Evolutionary conservation across 2,888 invertebrate species (phyloP).

Genomic region (Scrobipalpa costella): DNA sequence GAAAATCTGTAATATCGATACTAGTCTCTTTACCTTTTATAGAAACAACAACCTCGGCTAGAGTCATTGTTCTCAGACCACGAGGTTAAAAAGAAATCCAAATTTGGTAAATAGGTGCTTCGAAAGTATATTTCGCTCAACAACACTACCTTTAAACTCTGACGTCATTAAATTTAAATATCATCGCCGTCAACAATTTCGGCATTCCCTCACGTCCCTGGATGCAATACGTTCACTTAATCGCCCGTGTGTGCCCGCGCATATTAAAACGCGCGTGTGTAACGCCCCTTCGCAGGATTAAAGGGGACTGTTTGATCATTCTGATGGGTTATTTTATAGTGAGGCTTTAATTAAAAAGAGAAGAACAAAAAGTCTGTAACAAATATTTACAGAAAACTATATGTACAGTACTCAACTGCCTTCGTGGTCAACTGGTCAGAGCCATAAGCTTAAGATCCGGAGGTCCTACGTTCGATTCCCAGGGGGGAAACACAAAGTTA

Average conservation of each 20-base stretch:
- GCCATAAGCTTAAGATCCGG: too few species aligned
- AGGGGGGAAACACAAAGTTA: too few species aligned
- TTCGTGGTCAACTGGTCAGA: too few species aligned
- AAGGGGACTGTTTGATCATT: slow-evolving; percentile 15
- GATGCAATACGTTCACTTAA: slow-evolving; percentile 46
- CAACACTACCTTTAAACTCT: neutral
- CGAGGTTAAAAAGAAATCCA: too few species aligned
- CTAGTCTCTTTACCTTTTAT: too few species aligned
- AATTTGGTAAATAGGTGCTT: neutral
- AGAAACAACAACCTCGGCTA: too few species aligned
- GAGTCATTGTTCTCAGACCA: too few species aligned
- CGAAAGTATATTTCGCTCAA: neutral
- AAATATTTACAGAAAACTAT: too few species aligned
- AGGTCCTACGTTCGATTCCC: too few species aligned
- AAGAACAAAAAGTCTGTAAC: too few species aligned
- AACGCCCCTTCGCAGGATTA: slow-evolving; percentile 10
- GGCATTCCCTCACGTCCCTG: slow-evolving; percentile 41
- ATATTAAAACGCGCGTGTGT: slow-evolving; percentile 53
- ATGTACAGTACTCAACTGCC: too few species aligned
- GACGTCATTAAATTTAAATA: slow-evolving; percentile 34
- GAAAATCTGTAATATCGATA: too few species aligned
- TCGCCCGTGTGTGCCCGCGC: slow-evolving; percentile 63
- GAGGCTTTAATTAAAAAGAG: neutral
- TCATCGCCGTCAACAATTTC: slow-evolving; percentile 45
- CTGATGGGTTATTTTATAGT: neutral